Evolutionary conservation across 2,888 invertebrate genomes (phyloP).

Genomic region (Baronia brevicornis): DNA sequence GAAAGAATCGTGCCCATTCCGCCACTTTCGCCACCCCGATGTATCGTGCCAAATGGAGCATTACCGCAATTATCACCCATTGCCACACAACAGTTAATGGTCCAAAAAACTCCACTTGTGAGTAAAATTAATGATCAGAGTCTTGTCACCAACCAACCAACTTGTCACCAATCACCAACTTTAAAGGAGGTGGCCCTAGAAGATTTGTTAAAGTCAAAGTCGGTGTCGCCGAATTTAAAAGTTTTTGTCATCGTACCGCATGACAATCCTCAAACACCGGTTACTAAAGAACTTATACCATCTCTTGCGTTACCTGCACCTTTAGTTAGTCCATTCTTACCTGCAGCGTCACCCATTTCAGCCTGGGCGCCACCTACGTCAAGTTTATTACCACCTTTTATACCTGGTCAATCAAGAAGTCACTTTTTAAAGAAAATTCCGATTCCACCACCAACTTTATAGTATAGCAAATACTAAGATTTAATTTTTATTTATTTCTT

Average conservation of each 20-base stretch:
- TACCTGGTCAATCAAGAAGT: constrained; percentile 30
- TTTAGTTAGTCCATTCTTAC: constrained; percentile 33
- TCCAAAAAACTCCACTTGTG: constrained; percentile 2
- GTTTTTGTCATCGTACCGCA: constrained; percentile 4
- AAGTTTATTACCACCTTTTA: constrained; percentile 30
- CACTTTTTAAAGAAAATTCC: constrained; percentile 47
- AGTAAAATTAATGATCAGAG: constrained; percentile 1
- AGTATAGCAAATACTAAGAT: too few relatives aligned
- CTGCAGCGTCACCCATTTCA: constrained; percentile 37
- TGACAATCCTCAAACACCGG: constrained; percentile 14
- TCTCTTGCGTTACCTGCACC: constrained; percentile 18
- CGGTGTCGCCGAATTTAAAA: constrained; percentile 2
- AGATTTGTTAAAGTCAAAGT: constrained; percentile 1
- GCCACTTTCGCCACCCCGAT: constrained; percentile 1
- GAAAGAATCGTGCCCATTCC: constrained; percentile 6
- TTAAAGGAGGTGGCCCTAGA: constrained; percentile 3
- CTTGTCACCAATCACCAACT: too few relatives aligned
- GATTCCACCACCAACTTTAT: constrained; percentile 41
- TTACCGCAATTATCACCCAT: not conserved
- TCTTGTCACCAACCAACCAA: too few relatives aligned
- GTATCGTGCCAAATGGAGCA: constrained; percentile 2
- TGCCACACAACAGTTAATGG: not conserved
- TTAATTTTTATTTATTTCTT: constrained; percentile 11
- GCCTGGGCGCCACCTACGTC: constrained; percentile 29
- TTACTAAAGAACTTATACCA: constrained; percentile 11